These are phyloP conservation scores for Dicerorhinus sumatrensis DNA, from an alignment of 2,113 vertebrate species.

Conservation along the genomic window DNA sequence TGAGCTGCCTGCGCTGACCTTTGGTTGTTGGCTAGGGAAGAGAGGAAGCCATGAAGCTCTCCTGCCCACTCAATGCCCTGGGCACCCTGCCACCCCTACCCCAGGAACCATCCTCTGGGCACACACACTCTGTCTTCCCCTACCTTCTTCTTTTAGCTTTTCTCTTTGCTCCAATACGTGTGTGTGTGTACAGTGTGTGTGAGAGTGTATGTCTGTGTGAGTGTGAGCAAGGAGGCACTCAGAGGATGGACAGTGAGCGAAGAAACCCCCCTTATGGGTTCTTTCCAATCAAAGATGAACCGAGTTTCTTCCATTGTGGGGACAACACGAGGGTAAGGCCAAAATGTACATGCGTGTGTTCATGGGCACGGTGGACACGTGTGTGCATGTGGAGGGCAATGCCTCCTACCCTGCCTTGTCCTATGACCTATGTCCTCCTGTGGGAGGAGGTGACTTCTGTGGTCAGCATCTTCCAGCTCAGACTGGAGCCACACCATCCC, in stretches of 20 bases:
- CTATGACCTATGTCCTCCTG: background rate
- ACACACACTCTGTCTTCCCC: constrained; percentile 37
- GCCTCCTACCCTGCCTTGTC: background rate
- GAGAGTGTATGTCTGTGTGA: fast-evolving
- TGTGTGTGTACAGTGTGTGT: background rate
- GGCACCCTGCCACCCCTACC: constrained; percentile 75
- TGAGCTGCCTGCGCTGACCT: constrained; percentile 92
- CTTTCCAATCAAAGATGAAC: background rate
- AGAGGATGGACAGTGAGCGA: background rate
- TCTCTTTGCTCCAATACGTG: background rate
- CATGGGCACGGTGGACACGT: background rate
- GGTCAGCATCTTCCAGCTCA: background rate
- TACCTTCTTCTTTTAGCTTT: constrained; percentile 46
- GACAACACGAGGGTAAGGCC: background rate
- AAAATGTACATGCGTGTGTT: fast-evolving
- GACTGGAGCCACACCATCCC: background rate
- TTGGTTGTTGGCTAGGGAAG: constrained; percentile 86
- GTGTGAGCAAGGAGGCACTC: background rate
- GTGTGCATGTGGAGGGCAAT: background rate
- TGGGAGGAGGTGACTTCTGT: background rate
- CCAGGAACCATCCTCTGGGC: constrained; percentile 77
- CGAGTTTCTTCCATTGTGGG: background rate
- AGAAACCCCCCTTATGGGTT: background rate
- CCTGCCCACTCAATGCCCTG: constrained; percentile 92
- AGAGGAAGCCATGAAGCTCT: constrained; percentile 86